phyloP scores from a whole-genome alignment of 2,888 invertebrate species.

The Lampropteryx suffumata region DNA sequence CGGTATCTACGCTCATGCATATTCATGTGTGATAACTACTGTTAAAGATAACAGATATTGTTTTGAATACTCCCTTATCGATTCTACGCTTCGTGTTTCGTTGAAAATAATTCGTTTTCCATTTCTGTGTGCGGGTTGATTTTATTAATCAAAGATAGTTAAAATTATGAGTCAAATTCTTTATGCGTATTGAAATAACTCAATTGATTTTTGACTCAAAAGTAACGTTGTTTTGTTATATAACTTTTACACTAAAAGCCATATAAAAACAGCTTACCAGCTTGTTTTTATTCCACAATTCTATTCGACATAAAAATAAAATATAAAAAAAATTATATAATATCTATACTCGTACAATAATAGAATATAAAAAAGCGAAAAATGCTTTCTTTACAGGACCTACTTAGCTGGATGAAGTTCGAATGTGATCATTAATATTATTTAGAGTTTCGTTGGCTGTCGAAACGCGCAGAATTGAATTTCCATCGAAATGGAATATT shows the following conservation, averaged over 20 bases:
- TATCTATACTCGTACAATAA: too few relatives aligned
- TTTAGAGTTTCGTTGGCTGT: constrained; percentile 38
- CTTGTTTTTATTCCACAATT: too few relatives aligned
- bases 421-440: constrained; percentile 43
- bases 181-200: too few relatives aligned
- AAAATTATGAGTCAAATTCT: too few relatives aligned
- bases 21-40: constrained; percentile 66
- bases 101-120: constrained; percentile 20
- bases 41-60: constrained; percentile 68
- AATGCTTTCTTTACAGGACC: constrained; percentile 8
- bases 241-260: too few relatives aligned
- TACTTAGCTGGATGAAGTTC: constrained; percentile 33
- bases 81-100: constrained; percentile 26
- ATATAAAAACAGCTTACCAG: too few relatives aligned
- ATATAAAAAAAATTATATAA: too few relatives aligned
- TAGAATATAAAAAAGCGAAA: background rate
- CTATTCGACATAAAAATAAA: too few relatives aligned
- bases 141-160: background rate
- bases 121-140: constrained; percentile 2
- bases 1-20: constrained; percentile 56
- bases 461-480: constrained; percentile 44
- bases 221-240: too few relatives aligned
- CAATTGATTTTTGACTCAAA: too few relatives aligned
- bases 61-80: constrained; percentile 47
- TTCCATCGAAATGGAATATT: constrained; percentile 48